These are phyloP conservation scores for Apamea epomidion DNA, from an alignment of 2,888 invertebrate genomes.

Conservation along the genomic window DNA sequence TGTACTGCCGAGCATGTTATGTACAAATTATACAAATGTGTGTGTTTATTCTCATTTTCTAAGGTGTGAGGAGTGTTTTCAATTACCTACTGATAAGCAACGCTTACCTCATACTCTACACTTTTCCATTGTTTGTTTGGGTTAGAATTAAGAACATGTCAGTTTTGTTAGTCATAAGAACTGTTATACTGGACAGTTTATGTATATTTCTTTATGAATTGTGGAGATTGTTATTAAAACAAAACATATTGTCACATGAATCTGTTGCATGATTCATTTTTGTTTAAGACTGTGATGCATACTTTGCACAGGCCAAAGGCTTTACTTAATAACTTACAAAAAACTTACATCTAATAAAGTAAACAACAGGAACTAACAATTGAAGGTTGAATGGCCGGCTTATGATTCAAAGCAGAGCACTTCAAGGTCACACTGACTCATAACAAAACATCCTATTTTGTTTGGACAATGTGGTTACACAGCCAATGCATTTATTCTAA, in stretches of 20 bases:
- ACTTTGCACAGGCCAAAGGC: neutral
- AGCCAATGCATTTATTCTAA: constrained; percentile 28
- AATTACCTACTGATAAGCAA: constrained; percentile 63
- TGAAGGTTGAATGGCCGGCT: constrained; percentile 74
- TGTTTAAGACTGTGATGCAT: neutral
- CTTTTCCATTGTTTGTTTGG: constrained; percentile 35
- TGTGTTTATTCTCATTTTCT: constrained; percentile 35
- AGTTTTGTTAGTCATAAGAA: neutral
- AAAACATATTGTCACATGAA: constrained; percentile 13
- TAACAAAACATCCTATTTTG: constrained; percentile 64
- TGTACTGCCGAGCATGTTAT: constrained; percentile 54
- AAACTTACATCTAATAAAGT: constrained; percentile 39
- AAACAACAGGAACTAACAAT: constrained; percentile 58
- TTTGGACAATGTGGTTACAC: constrained; percentile 64
- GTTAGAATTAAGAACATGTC: constrained; percentile 4
- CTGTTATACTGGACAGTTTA: neutral
- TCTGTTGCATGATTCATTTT: constrained; percentile 11
- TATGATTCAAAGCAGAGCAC: constrained; percentile 74
- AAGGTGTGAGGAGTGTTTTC: constrained; percentile 55
- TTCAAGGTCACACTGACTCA: constrained; percentile 80
- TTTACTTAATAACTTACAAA: constrained; percentile 16
- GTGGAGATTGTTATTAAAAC: constrained; percentile 21
- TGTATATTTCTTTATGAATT: constrained; percentile 8
- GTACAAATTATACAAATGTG: constrained; percentile 52
- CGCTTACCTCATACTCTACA: constrained; percentile 48